Evolutionary conservation across 1,140 invertebrate genomes (phyloP).

Genomic region (Saccostrea cuccullata): DNA sequence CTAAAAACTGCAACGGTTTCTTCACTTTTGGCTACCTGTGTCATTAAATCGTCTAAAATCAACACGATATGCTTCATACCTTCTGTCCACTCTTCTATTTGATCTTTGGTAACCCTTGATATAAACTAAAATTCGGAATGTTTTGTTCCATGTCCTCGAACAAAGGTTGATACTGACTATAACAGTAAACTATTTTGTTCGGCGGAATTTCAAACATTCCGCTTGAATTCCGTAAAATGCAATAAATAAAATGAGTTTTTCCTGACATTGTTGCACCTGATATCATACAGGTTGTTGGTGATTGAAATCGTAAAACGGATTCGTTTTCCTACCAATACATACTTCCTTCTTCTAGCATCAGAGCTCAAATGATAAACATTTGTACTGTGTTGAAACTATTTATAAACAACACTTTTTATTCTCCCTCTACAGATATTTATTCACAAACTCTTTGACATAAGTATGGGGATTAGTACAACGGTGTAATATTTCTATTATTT

Average conservation of each 20-base stretch:
- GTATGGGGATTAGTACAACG: too few species aligned
- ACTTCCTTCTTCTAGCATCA: neutral
- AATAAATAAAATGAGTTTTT: conserved; percentile 43
- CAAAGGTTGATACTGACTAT: conserved; percentile 40
- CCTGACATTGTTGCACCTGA: conserved; percentile 45
- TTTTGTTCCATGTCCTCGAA: conserved; percentile 48
- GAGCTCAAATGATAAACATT: neutral
- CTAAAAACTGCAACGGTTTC: conserved; percentile 6
- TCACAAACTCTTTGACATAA: too few species aligned
- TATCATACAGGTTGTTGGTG: conserved; percentile 32
- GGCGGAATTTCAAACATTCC: conserved; percentile 35
- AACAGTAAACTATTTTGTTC: conserved; percentile 35
- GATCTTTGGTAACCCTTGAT: conserved; percentile 35
- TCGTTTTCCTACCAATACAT: neutral
- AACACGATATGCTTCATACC: neutral
- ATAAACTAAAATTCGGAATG: conserved; percentile 1
- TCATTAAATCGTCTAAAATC: conserved; percentile 41
- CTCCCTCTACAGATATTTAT: too few species aligned
- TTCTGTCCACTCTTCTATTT: conserved; percentile 18
- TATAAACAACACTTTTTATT: neutral
- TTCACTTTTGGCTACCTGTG: conserved; percentile 11
- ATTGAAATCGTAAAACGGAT: conserved; percentile 20
- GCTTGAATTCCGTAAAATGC: neutral
- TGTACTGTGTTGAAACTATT: neutral
- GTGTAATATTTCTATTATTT: conserved; percentile 18